These are phyloP conservation scores for Felis chaus DNA, from an alignment of 2,113 vertebrate species.

Conservation along the genomic window DNA sequence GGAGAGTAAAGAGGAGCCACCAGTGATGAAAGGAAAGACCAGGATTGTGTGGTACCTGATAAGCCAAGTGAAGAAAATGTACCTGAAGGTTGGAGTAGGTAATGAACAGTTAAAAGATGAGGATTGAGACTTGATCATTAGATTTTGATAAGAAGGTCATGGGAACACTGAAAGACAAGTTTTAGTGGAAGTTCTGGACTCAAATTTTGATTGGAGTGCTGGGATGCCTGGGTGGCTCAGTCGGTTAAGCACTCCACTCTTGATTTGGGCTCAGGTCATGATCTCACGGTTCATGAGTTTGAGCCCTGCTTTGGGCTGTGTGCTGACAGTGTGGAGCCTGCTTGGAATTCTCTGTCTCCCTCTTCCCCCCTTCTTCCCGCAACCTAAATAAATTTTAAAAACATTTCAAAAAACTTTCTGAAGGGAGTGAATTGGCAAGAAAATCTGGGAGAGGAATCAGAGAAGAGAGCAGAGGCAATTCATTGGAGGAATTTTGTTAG, in stretches of 20 bases:
- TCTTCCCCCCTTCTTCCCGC: no score
- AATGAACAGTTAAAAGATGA: background rate
- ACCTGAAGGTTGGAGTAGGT: background rate
- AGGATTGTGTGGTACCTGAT: background rate
- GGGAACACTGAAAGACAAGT: background rate
- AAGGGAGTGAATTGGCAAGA: background rate
- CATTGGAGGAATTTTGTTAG: background rate
- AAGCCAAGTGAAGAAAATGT: background rate
- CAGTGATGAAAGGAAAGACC: background rate
- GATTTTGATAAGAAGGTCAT: background rate
- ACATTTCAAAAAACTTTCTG: background rate
- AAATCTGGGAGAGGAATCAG: background rate
- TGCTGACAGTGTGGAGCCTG: no score
- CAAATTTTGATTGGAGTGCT: background rate
- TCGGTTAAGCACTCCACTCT: no score
- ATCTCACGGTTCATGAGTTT: no score
- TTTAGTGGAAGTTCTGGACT: background rate
- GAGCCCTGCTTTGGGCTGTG: no score
- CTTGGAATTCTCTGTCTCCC: no score
- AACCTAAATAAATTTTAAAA: no score
- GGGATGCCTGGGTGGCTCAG: no score
- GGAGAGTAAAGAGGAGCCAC: background rate
- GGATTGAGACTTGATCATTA: background rate
- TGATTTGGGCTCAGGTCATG: no score
- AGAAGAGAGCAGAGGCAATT: background rate